These are phyloP conservation scores for Trichonephila clavipes DNA, from an alignment of 1,140 invertebrate species.

Conservation along the genomic window DNA sequence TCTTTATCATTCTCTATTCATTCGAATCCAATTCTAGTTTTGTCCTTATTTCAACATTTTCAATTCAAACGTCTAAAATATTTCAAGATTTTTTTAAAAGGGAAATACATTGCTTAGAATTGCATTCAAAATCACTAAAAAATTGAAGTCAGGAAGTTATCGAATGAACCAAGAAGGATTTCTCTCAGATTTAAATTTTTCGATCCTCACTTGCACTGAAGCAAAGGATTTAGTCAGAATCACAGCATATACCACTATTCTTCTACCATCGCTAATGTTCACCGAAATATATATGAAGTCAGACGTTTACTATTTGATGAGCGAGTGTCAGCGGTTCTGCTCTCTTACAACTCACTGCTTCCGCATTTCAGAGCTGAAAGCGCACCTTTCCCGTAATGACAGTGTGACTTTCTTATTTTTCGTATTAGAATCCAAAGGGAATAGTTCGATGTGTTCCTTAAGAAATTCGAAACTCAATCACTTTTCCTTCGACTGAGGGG, in stretches of 20 bases:
- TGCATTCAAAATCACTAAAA: too few relatives aligned
- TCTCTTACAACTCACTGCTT: background rate
- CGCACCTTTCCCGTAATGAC: background rate
- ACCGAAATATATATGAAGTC: constrained; percentile 1
- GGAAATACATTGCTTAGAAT: too few relatives aligned
- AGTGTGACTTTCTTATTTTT: constrained; percentile 26
- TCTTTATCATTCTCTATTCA: too few relatives aligned
- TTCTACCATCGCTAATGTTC: background rate
- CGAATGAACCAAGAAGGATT: too few relatives aligned
- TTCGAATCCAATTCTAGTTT: too few relatives aligned
- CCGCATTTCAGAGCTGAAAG: background rate
- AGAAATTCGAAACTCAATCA: constrained; percentile 38
- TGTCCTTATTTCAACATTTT: too few relatives aligned
- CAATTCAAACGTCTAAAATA: too few relatives aligned
- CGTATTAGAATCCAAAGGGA: constrained; percentile 30
- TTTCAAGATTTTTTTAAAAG: too few relatives aligned
- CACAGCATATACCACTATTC: background rate
- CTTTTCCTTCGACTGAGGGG: background rate
- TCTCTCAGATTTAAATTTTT: too few relatives aligned
- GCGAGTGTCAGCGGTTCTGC: constrained; percentile 8
- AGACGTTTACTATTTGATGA: constrained; percentile 27
- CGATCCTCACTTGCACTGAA: background rate
- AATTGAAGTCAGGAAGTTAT: too few relatives aligned
- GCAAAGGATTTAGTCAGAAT: background rate
- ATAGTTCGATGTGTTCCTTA: constrained; percentile 28